Evolutionary conservation across 2,797 vertebrate species (phyloP), one percentile per base, ranked within the genome.

Genomic region (Pempheris klunzingeri): DNA sequence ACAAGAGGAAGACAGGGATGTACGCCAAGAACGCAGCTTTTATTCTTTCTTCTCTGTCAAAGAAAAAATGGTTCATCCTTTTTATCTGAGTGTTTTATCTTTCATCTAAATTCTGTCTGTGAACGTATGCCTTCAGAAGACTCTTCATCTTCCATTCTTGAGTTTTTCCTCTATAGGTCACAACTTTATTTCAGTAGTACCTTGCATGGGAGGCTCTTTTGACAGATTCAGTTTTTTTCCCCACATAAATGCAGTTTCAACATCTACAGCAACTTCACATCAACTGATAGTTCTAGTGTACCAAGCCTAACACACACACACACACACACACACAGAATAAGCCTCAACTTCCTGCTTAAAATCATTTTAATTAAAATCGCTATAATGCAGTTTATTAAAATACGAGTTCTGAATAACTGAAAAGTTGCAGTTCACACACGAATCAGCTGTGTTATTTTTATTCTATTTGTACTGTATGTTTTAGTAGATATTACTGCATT

Each of bases 21-120:
- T 66, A 50, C 0, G 22, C 30, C 24, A 41, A 70, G 30, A 73
- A 58, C 20, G 49, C 15, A 4, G 46, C 50, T 74, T 75, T 72
- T 47, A 78, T 85, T 83, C 54, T 54, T 77, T 78, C 36, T 38
- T 36, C 34, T 59, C 26, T 12, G 30, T 74, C 57, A 79, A 69
- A 65, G 55, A 78, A 44, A 67, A 68, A 36, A 53, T 41, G 41
- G 41, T 50, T 75, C 28, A 50, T 65, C 18, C 9, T 69, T 91
- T 93, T 90, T 61, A 88, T 90, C 77, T 58, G 34, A 53, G 58
- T 79, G 58, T 81, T 85, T 78, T 60, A 28, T 34, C 87, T 89
- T 92, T 92, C 79, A 87, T 88, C 86, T 81, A 41, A 74, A 85
- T 79, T 84, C 81, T 68, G 64, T 72, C 82, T 68, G 43, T 71